Percentiles rank a stretch among this genome's conserved stretches.
Conservation (phyloP, 2,113 vertebrate genomes). For the Lethenteron camtschaticum region DNA sequence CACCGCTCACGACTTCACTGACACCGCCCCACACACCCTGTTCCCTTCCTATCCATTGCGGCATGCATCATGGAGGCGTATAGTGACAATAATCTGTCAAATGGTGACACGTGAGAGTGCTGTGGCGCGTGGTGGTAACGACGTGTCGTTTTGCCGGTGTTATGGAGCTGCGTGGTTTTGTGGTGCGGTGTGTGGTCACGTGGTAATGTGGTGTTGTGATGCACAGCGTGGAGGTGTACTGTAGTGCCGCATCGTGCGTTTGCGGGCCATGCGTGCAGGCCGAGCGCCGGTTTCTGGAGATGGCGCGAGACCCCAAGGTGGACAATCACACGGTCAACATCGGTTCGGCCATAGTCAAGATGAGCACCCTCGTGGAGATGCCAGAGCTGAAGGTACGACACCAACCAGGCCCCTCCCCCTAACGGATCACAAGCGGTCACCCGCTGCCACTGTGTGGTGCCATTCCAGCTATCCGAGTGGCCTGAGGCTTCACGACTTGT, state of each 20-base stretch:
- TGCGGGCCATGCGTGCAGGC: conserved; percentile 28
- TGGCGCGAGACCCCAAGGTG: conserved; percentile 31
- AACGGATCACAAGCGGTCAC: too few species aligned
- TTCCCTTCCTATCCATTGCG: not conserved
- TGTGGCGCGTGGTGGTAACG: too few species aligned
- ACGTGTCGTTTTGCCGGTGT: too few species aligned
- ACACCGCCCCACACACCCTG: not conserved
- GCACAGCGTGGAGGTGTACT: conserved; percentile 5
- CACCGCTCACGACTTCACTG: not conserved
- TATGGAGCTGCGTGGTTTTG: too few species aligned
- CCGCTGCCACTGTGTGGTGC: too few species aligned
- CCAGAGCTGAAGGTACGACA: conserved; percentile 61
- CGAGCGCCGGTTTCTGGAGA: conserved; percentile 48
- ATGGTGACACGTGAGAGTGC: not conserved
- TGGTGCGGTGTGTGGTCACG: too few species aligned
- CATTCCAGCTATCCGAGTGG: too few species aligned
- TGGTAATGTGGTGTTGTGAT: not conserved
- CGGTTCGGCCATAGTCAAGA: conserved; percentile 20
- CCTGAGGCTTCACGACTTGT: too few species aligned
- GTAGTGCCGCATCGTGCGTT: not conserved
- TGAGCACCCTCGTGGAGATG: conserved; percentile 31
- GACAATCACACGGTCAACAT: conserved; percentile 11
- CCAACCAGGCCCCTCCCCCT: too few species aligned
- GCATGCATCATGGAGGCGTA: not conserved
- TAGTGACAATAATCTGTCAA: too few species aligned